Conservation (phyloP, 2,797 vertebrate genomes). For the Threskiornis aethiopicus region DNA sequence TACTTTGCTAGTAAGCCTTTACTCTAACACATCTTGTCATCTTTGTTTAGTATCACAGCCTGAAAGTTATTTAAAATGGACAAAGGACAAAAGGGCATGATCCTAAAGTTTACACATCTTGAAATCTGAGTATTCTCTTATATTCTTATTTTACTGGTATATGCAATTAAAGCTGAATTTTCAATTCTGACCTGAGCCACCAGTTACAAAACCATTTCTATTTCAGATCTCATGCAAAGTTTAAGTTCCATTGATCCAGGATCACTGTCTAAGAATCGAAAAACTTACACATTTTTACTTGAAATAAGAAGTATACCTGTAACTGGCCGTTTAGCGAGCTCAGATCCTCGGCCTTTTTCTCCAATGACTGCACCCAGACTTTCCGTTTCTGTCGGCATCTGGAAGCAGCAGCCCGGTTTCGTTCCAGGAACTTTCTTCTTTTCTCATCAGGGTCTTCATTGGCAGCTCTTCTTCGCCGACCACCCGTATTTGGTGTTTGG, state of each 20-base stretch:
- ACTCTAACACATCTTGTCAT: not conserved
- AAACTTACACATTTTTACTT: not conserved
- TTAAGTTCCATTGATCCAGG: not conserved
- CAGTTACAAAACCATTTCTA: not conserved
- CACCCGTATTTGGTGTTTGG: constrained; percentile 90
- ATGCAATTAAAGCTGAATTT: not conserved
- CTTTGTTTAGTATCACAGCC: constrained; percentile 9
- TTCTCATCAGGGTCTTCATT: constrained; percentile 97
- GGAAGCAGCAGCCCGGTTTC: constrained; percentile 93
- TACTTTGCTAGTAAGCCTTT: not conserved
- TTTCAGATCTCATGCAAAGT: not conserved
- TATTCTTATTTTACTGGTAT: not conserved
- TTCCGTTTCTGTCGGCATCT: constrained; percentile 97
- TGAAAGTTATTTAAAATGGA: constrained; percentile 42
- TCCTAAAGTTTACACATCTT: not conserved
- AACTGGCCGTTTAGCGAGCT: constrained; percentile 90
- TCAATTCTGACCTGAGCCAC: not conserved
- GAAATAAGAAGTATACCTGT: constrained; percentile 80
- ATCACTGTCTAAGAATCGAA: not conserved
- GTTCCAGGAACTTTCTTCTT: constrained; percentile 94
- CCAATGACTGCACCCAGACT: constrained; percentile 96
- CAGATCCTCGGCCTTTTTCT: constrained; percentile 94
- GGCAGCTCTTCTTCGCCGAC: constrained; percentile 91
- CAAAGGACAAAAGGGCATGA: not conserved
- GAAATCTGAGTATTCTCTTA: not conserved